Conservation (phyloP, 2,797 vertebrate genomes). For the Gymnothorax reevesii region DNA sequence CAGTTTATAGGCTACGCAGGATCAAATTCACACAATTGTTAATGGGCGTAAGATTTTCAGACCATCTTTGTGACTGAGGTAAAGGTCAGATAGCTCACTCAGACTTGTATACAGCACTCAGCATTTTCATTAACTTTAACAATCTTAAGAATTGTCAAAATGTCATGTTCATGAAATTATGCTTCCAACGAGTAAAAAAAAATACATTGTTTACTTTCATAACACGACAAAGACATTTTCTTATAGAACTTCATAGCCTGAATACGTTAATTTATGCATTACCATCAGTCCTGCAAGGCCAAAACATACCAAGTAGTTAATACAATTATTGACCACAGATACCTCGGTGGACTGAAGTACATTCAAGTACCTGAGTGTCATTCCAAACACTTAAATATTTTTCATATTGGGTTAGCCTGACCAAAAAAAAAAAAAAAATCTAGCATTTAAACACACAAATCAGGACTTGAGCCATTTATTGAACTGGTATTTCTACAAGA, state of each 20-base stretch:
- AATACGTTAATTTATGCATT: neutral
- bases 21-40: too few relatives aligned
- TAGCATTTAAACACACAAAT: neutral
- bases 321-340: neutral
- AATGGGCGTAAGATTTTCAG: too few relatives aligned
- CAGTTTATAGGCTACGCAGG: neutral
- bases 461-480: neutral
- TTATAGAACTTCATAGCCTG: neutral
- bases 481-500: neutral
- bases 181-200: neutral
- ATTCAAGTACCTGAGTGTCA: neutral
- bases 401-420: neutral
- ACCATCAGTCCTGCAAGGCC: neutral
- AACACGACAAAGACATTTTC: neutral
- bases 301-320: neutral
- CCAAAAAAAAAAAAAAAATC: too few relatives aligned
- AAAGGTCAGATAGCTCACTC: neutral
- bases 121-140: too few relatives aligned
- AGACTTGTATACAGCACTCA: too few relatives aligned
- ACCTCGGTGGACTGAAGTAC: neutral
- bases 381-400: neutral
- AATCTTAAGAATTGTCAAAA: neutral
- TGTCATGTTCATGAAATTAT: neutral
- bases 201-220: neutral
- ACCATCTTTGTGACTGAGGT: neutral